Evolutionary conservation across 2,888 invertebrate species (phyloP), one percentile per base, ranked within the genome.

Genomic region (Oscheius sp.): DNA sequence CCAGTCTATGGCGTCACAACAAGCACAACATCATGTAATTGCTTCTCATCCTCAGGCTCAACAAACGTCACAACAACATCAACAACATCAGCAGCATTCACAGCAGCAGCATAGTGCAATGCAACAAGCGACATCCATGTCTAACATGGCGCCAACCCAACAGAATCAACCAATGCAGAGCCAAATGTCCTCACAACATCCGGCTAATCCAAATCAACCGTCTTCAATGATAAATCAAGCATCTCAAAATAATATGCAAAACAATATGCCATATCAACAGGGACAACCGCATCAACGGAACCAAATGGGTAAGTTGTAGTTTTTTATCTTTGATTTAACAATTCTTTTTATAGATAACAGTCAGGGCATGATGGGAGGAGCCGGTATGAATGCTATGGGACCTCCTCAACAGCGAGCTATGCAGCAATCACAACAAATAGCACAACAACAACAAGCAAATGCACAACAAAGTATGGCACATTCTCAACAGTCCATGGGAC

Each of bases 391-490:
- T 35, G 13, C 29, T 59, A 59, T 59, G 23, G 18, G n/a, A 18
- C 16, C 27, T 59, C 61, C 61, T 13, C 61, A 25, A 59, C 25
- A 59, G 2, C 61, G 27, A 55, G 56, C 61, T 12, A 29, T 41
- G 29, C 16, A 12, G 1, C 61, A 25, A 12, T 16, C 61, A 21
- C 29, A 27, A 13, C 16, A 18, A 13, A 55, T 49, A 13, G 18
- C 6, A 49, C 49, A 49, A 49, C 6, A 5, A 9, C 29, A 27
- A 13, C 49, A 49, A 13, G 3, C 23, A 23, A 55, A 3, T 21
- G 5, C 12, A 23, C 55, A 55, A 55, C 55, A 21, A 18, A 25
- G 3, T 3, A 61, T 61, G 61, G 35, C 25, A 29, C 45, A 7
- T 21, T 2, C 41, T 16, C 64, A 41, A 43, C 18, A 43, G 12